Base-by-base conservation (phyloP, 2,797 vertebrate genomes). In the Rhinichthys osculus region DNA sequence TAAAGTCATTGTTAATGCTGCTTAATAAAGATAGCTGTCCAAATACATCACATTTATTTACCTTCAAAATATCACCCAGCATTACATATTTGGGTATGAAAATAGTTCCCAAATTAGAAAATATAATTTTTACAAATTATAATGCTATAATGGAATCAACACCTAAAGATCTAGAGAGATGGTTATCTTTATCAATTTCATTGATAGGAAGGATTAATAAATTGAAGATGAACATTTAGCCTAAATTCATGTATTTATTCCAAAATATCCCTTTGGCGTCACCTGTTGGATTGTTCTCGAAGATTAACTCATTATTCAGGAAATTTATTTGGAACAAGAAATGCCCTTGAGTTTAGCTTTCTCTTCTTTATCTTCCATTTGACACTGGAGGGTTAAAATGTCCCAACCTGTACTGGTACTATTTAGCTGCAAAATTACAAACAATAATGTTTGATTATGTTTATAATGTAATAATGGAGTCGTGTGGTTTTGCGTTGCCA, bases 31-130 rank as follows among this genome's bases (percentile, higher is more conserved):
- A 7, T 67, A 67, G 30, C 3, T 67, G 7, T 35, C 64, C 64
- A 67, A 67, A 67, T 17, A 8, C 14, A 67, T 67, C 30, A 35
- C 64, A 66, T 66, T 30, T 66, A 66, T 66, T 33, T 66, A 33
- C 62, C 14, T 85, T 13, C 23, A 76, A 76, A 52, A 7, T 27
- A 27, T 50, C 73, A 76, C 23, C 42, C 19, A 54, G 73, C 7
- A 52, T 77, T 77, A 77, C 44, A 30, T 77, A 77, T 54, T 17
- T 77, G 73, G 73, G 73, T 77, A 77, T 77, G 5, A 77, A 50
- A 77, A 27, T 52, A 8, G 64, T 67, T 35, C 64, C 64, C 14
- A 30, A 77, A 54, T 50, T 82, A 71, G 62, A 82, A 47, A 72
- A 82, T 19, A 82, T 82, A 72, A 21, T 47, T 16, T 82, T 27